A percentile compares a stretch with the other conserved stretches of the same genome.
Evolutionary conservation across 2,888 invertebrate genomes (phyloP).

Genomic region (Linnaemya tessellans): DNA sequence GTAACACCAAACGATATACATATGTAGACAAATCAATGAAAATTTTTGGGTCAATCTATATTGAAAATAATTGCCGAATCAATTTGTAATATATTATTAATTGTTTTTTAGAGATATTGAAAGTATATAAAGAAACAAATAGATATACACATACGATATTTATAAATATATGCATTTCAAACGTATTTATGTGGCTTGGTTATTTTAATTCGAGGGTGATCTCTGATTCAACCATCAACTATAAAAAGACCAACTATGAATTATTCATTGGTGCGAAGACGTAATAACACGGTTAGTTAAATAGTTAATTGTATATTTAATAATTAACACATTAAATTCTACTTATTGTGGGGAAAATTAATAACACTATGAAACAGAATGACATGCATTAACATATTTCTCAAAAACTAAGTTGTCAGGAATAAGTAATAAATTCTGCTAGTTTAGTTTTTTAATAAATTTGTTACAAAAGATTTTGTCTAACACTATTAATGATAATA

Average conservation of each 20-base stretch:
- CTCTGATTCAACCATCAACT: constrained; percentile 23
- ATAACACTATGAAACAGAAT: too few species aligned
- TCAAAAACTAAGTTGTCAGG: too few species aligned
- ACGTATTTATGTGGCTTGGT: not conserved
- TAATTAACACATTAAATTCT: too few species aligned
- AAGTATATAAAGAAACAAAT: not conserved
- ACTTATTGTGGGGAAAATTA: too few species aligned
- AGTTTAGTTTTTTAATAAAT: too few species aligned
- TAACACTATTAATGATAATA: too few species aligned
- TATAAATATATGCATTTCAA: too few species aligned
- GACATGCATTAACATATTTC: too few species aligned
- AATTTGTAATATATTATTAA: constrained; percentile 7
- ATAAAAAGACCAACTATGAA: constrained; percentile 25
- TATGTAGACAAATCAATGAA: constrained; percentile 64
- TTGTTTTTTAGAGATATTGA: not conserved
- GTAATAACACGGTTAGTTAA: constrained; percentile 58
- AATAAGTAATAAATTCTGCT: too few species aligned
- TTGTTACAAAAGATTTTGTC: too few species aligned
- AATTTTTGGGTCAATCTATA: not conserved
- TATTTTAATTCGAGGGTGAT: constrained; percentile 28
- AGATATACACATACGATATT: not conserved
- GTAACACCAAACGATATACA: constrained; percentile 14
- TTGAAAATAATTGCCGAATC: constrained; percentile 13
- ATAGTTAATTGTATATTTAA: too few species aligned
- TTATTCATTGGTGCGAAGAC: constrained; percentile 38